A percentile compares a stretch with the other conserved stretches of the same genome.
Evolutionary conservation across 2,113 vertebrate genomes (phyloP).

Genomic region (Panthera leo): DNA sequence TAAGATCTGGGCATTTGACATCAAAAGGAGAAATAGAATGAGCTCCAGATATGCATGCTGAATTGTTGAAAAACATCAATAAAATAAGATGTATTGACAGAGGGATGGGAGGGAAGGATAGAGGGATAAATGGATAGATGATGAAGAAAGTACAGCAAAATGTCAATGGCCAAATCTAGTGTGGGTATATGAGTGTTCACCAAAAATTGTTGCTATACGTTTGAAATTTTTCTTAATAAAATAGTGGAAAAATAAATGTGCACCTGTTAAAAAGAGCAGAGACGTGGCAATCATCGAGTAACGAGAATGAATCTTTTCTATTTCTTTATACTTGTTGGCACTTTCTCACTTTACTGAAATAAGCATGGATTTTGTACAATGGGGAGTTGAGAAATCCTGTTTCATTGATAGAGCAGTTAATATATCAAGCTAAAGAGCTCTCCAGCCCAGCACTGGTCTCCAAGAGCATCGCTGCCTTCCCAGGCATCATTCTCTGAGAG

Average conservation of each 20-base stretch:
- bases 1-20: not conserved
- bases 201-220: not conserved
- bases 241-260: not conserved
- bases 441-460: not conserved
- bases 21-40: not conserved
- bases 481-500: not conserved
- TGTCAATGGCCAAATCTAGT: not conserved
- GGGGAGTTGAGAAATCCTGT: not conserved
- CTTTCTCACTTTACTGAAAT: not conserved
- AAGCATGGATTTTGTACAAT: not conserved
- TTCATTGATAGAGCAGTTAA: not conserved
- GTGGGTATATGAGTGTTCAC: accelerated
- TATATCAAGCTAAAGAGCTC: not conserved
- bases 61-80: not conserved
- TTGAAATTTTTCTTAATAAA: not conserved
- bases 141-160: not conserved
- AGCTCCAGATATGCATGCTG: not conserved
- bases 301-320: not conserved
- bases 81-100: not conserved
- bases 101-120: not conserved
- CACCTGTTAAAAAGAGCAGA: not conserved
- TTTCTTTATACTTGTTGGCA: not conserved
- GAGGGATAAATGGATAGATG: accelerated
- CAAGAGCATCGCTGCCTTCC: not conserved
- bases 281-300: accelerated